Conservation (phyloP, 2,113 vertebrate genomes). For the Hippocampus guttulatus region DNA sequence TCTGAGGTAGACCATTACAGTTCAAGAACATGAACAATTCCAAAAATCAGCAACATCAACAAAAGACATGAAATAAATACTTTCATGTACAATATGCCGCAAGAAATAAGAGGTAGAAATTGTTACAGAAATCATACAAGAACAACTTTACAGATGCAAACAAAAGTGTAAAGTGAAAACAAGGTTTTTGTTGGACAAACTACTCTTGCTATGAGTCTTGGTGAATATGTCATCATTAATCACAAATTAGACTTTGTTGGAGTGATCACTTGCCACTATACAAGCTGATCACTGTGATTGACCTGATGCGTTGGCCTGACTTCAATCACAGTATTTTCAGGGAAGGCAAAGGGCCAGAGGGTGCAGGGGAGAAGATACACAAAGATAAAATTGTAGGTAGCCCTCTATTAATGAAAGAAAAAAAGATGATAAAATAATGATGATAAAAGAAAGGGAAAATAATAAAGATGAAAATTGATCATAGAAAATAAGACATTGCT, state of each 20-base stretch:
- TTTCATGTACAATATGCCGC: slow-evolving; percentile 95
- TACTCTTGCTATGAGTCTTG: slow-evolving; percentile 15
- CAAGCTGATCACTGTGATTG: slow-evolving; percentile 55
- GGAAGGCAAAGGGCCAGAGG: slow-evolving; percentile 1
- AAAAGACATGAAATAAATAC: slow-evolving; percentile 97
- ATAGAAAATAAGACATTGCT: too few species aligned
- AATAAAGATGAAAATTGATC: too few species aligned
- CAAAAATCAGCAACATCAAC: slow-evolving; percentile 76
- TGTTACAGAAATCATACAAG: slow-evolving; percentile 90
- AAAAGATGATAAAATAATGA: too few species aligned
- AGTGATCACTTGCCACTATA: slow-evolving; percentile 55
- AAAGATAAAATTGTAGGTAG: too few species aligned
- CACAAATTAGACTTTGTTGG: slow-evolving; percentile 33
- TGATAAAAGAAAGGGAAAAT: too few species aligned
- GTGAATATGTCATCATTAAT: slow-evolving; percentile 21
- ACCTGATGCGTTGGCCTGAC: slow-evolving; percentile 61
- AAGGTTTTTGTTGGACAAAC: slow-evolving; percentile 79
- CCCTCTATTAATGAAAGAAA: too few species aligned
- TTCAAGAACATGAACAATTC: slow-evolving; percentile 81
- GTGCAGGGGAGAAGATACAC: slow-evolving; percentile 21
- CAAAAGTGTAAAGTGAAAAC: slow-evolving; percentile 64
- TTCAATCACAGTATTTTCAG: slow-evolving; percentile 69
- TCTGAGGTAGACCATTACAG: slow-evolving; percentile 97
- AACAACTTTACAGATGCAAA: slow-evolving; percentile 72
- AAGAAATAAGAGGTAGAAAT: slow-evolving; percentile 99